Base-by-base conservation (phyloP, 2,113 vertebrate genomes). In the Acanthochromis polyacanthus region DNA sequence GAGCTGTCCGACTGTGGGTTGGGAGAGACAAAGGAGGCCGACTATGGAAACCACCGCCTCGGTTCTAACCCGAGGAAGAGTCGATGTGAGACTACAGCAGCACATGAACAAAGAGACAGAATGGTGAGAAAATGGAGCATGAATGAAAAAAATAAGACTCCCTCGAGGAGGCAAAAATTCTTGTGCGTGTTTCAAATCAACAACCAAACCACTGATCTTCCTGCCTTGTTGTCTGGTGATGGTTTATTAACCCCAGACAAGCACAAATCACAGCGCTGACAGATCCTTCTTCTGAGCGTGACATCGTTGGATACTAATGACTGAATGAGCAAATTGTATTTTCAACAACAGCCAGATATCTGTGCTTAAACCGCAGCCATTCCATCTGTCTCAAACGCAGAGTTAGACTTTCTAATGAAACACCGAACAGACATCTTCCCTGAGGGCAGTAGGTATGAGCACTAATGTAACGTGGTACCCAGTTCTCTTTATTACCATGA, bases 151-250 rank as follows among this genome's bases (percentile, higher is more conserved):
- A 3, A 70, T 4, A 5, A 38, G 5, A 38, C 12, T 68, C 56
- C 17, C 23, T 20, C 0, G 22, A 63, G 53, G 56, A 15, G 53
- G 52, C 69, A 57, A 45, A 22, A 22, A 60, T 9, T 60, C 57
- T 67, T 23, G 32, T 67, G 17, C 15, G 55, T 67, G 62, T 77
- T 82, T 86, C 71, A 89, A 73, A 87, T 81, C 64, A 81, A 58
- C 66, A 71, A 56, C 61, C 50, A 30, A 74, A 75, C 56, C 46
- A 55, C 25, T 77, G 66, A 74, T 86, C 50, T 40, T 66, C 3
- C n/a, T 20, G 79, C 63, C 64, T 70, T 59, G 50, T 78, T 77
- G 63, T 81, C 5, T 61, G 4, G 17, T 16, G 20, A 79, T 38
- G 62, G 12, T 77, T 71, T 82, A 83, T 77, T 74, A 67, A 58